Evolutionary conservation across 2,797 vertebrate genomes (phyloP).

Genomic region (Microcaecilia unicolor): DNA sequence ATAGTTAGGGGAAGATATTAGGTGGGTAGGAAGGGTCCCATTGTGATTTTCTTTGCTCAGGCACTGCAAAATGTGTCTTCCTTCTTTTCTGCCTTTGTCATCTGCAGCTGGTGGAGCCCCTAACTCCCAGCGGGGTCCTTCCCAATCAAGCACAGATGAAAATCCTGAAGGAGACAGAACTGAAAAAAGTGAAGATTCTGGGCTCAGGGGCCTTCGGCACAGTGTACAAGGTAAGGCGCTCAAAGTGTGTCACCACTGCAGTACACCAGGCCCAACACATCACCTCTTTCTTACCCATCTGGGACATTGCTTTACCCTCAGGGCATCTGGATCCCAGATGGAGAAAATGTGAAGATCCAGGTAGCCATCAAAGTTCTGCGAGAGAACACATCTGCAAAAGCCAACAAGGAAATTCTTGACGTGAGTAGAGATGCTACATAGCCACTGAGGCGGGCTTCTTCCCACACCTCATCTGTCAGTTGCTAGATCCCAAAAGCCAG

Average conservation of each 20-base stretch:
- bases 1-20: not conserved
- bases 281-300: not conserved
- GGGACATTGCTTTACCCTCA: slow-evolving; percentile 29
- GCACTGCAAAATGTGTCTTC: too few relatives aligned
- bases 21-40: too few relatives aligned
- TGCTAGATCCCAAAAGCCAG: too few relatives aligned
- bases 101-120: slow-evolving; percentile 80
- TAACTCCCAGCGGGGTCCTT: slow-evolving; percentile 86
- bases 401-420: slow-evolving; percentile 95
- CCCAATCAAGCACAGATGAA: slow-evolving; percentile 97
- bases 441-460: too few relatives aligned
- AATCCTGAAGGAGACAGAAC: slow-evolving; percentile 92
- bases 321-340: slow-evolving; percentile 93
- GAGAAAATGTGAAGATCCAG: slow-evolving; percentile 87
- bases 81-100: rapidly evolving
- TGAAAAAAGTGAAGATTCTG: slow-evolving; percentile 86
- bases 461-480: too few relatives aligned
- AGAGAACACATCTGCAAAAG: slow-evolving; percentile 93
- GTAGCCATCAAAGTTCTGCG: slow-evolving; percentile 95
- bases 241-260: too few relatives aligned
- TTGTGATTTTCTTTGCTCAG: not conserved
- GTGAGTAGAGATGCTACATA: slow-evolving; percentile 67
- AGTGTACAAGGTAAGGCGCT: slow-evolving; percentile 80
- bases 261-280: too few relatives aligned
- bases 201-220: slow-evolving; percentile 93